Evolutionary conservation across 2,797 vertebrate species (phyloP).

Genomic region (Lates japonicus): DNA sequence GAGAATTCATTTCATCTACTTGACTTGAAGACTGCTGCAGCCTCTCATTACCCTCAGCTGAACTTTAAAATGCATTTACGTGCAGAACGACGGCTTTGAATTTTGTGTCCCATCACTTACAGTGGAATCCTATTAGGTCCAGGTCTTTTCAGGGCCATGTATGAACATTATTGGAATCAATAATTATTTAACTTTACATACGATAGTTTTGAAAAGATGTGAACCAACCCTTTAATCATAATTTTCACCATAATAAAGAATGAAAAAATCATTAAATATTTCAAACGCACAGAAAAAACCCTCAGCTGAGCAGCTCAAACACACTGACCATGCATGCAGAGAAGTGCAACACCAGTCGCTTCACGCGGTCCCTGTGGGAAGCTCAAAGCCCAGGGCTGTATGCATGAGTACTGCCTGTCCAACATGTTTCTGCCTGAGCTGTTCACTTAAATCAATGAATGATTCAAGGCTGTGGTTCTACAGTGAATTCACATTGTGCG

Average conservation of each 20-base stretch:
- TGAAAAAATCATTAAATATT: constrained; percentile 30
- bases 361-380: constrained; percentile 32
- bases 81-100: not conserved
- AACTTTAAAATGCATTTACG: not conserved
- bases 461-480: constrained; percentile 57
- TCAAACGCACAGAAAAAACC: constrained; percentile 30
- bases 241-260: not conserved
- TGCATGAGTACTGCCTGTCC: constrained; percentile 49
- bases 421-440: constrained; percentile 54
- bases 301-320: constrained; percentile 23
- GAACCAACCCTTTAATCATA: not conserved
- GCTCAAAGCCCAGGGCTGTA: constrained; percentile 36
- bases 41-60: not conserved
- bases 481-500: constrained; percentile 34
- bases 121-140: not conserved
- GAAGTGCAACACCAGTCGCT: constrained; percentile 39
- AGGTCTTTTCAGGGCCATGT: not conserved
- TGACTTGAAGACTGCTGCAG: not conserved
- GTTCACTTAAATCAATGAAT: constrained; percentile 68
- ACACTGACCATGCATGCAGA: not conserved
- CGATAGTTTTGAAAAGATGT: not conserved
- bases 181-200: not conserved
- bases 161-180: not conserved
- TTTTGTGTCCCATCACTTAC: not conserved
- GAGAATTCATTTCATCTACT: not conserved